Percentiles rank a stretch among this genome's conserved stretches.
Conservation (phyloP, 2,113 vertebrate genomes). For the Calidris pygmaea region DNA sequence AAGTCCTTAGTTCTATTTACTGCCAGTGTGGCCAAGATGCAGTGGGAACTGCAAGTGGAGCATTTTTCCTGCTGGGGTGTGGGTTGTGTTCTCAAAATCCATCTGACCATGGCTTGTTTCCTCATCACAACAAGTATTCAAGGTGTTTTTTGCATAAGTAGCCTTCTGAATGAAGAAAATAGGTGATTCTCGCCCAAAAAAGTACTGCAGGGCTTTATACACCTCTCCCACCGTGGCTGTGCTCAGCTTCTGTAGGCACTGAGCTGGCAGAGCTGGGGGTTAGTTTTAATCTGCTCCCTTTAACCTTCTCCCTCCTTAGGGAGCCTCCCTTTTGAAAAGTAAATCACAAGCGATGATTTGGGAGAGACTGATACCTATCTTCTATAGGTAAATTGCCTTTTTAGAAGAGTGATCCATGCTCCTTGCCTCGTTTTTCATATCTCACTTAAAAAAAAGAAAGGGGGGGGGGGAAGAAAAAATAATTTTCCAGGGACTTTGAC, state of each 20-base stretch:
- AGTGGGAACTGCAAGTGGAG: background rate
- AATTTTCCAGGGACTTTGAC: constrained; percentile 52
- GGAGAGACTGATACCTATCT: constrained; percentile 32
- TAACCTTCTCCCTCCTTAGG: background rate
- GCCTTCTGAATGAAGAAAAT: background rate
- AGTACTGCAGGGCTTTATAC: background rate
- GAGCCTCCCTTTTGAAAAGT: background rate
- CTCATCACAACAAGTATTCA: background rate
- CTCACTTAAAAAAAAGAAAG: constrained; percentile 19
- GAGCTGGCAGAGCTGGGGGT: background rate
- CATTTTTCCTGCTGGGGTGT: background rate
- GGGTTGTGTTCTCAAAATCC: background rate
- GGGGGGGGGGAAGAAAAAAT: background rate
- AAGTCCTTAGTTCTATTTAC: background rate
- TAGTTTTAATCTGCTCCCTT: constrained; percentile 9
- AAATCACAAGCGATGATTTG: background rate
- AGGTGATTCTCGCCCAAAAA: background rate
- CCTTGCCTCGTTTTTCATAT: constrained; percentile 58
- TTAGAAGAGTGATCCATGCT: constrained; percentile 24
- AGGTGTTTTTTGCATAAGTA: background rate
- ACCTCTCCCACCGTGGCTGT: background rate
- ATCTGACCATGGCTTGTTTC: background rate
- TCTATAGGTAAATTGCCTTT: constrained; percentile 42
- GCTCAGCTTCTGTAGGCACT: background rate
- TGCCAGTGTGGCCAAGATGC: background rate